phyloP scores from a whole-genome alignment of 2,888 invertebrate species.

The Thecophora atra region DNA sequence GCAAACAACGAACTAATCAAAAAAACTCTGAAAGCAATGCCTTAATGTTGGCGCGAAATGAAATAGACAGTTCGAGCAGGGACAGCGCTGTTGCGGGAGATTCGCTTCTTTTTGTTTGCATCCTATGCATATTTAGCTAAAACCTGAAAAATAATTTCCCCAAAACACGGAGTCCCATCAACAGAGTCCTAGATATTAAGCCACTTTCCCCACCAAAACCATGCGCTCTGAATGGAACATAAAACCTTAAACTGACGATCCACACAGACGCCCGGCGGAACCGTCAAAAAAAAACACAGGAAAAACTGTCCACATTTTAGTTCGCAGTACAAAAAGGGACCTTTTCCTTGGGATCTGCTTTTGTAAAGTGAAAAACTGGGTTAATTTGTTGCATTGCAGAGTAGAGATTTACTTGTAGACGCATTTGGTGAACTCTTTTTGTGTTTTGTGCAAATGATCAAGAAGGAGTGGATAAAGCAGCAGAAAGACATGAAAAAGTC shows the following conservation, averaged over 20 bases:
- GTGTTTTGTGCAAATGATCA: slow-evolving; percentile 9
- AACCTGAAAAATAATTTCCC: not conserved
- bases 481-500: too few species aligned
- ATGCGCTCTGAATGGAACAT: not conserved
- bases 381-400: slow-evolving; percentile 35
- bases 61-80: not conserved
- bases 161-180: not conserved
- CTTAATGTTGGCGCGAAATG: not conserved
- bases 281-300: not conserved
- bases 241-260: not conserved
- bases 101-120: not conserved
- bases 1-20: not conserved
- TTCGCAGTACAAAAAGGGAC: not conserved
- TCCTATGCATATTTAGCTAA: not conserved
- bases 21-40: not conserved
- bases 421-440: not conserved
- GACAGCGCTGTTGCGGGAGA: not conserved
- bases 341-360: slow-evolving; percentile 8
- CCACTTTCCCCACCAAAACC: not conserved
- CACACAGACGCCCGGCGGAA: slow-evolving; percentile 10
- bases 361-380: slow-evolving; percentile 24
- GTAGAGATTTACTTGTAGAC: slow-evolving; percentile 2
- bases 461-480: not conserved
- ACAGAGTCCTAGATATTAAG: not conserved
- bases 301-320: not conserved